Percentiles rank a stretch among this genome's conserved stretches.
Conservation (phyloP, 2,888 invertebrate species). For the Cephalotes varians region DNA sequence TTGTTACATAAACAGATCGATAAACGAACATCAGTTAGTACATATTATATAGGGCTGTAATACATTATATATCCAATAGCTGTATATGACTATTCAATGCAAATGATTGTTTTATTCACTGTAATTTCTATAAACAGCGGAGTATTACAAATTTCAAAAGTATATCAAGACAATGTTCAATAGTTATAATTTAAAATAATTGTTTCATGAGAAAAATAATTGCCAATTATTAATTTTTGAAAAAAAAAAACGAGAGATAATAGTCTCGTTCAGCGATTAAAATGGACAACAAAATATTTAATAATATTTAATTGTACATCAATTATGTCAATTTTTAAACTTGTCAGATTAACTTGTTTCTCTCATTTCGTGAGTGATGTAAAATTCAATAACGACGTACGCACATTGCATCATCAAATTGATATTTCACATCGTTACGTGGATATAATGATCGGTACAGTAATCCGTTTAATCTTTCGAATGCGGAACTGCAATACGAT, state of each 20-base stretch:
- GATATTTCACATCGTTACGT: constrained; percentile 18
- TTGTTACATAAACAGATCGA: constrained; percentile 34
- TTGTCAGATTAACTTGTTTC: neutral
- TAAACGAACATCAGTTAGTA: neutral
- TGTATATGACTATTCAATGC: neutral
- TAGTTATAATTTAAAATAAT: neutral
- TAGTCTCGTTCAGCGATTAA: neutral
- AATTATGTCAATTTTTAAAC: constrained; percentile 13
- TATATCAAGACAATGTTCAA: neutral
- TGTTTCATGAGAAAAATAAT: neutral
- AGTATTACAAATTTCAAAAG: neutral
- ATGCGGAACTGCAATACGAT: constrained; percentile 29
- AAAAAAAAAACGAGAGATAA: neutral
- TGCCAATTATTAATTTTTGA: neutral
- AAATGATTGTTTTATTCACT: constrained; percentile 4
- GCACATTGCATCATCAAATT: constrained; percentile 16
- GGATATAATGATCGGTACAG: constrained; percentile 32
- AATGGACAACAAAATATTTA: neutral
- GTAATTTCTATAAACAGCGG: constrained; percentile 12
- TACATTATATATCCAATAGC: neutral
- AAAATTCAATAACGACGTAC: constrained; percentile 8
- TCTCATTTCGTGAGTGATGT: neutral
- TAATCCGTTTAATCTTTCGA: constrained; percentile 35
- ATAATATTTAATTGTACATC: neutral
- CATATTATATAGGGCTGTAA: constrained; percentile 10